A percentile compares a stretch with the other conserved stretches of the same genome.
phyloP scores from a whole-genome alignment of 2,113 vertebrate genomes.

The Echinops telfairi region DNA sequence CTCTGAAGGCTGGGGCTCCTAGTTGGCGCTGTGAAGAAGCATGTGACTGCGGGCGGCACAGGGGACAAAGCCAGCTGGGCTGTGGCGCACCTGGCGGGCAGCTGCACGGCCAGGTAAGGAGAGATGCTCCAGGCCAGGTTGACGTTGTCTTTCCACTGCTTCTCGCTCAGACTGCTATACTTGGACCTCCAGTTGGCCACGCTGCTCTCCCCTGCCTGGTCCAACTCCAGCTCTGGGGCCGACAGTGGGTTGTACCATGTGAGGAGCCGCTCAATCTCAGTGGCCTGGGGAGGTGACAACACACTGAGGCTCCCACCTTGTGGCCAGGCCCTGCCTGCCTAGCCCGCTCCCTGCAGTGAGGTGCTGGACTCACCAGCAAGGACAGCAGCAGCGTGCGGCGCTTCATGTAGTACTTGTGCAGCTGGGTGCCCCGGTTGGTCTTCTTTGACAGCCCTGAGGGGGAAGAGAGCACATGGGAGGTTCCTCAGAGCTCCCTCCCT shows the following conservation, averaged over 20 bases:
- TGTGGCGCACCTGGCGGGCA: slow-evolving; percentile 91
- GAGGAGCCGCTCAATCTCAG: slow-evolving; percentile 96
- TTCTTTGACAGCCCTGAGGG: slow-evolving; percentile 95
- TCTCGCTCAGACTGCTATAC: slow-evolving; percentile 96
- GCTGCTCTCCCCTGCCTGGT: slow-evolving; percentile 96
- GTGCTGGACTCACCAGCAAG: slow-evolving; percentile 89
- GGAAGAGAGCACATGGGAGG: slow-evolving; percentile 45
- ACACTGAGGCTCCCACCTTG: rapidly evolving
- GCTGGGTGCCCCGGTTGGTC: slow-evolving; percentile 95
- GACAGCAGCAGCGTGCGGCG: slow-evolving; percentile 94
- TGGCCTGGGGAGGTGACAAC: slow-evolving; percentile 89
- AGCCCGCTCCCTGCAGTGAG: neutral
- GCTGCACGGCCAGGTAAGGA: slow-evolving; percentile 95
- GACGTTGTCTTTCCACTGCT: slow-evolving; percentile 98
- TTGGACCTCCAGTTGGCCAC: slow-evolving; percentile 98
- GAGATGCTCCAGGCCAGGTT: slow-evolving; percentile 98
- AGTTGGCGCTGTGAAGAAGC: too few relatives aligned
- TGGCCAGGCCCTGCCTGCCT: too few relatives aligned
- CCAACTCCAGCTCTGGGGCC: slow-evolving; percentile 94
- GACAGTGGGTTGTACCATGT: slow-evolving; percentile 98
- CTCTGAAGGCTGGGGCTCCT: neutral
- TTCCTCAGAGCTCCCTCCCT: neutral
- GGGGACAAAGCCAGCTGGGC: too few relatives aligned
- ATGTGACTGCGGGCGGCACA: too few relatives aligned
- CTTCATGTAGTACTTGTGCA: slow-evolving; percentile 99